Base-by-base conservation (phyloP, 2,113 vertebrate genomes). In the Tor tambroides region DNA sequence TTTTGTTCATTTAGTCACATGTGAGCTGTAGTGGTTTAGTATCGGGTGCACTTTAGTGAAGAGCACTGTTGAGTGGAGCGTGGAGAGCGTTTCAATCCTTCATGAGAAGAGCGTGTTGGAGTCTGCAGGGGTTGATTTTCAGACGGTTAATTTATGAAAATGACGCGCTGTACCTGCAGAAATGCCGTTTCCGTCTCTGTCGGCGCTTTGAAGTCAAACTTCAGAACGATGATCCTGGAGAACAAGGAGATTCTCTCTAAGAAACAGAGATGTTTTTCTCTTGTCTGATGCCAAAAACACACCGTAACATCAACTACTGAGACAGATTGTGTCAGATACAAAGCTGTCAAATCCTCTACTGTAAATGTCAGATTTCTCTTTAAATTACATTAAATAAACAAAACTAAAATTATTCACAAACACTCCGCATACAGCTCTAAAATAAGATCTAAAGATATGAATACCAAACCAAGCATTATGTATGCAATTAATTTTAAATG, bases 111-210 rank as follows among this genome's bases (percentile, higher is more conserved):
- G 14, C 14, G 49, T 17, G 14, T 51, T 15, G 1, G 49, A 49
- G 46, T 54, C 49, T 75, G 49, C 28, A 82, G 28, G 14, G 59
- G 2, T 35, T 5, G 26, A 74, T 84, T 4, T 54, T 41, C 49
- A 75, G 32, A 87, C 88, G 90, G 91, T 91, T 93, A 87, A 92
- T 94, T 93, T 93, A 91, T 89, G 41, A 76, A 86, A 92, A 93
- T 85, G 89, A 90, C 89, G 79, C 88, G 83, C 88, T 91, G 90
- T 91, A 81, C 85, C 88, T 84, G 81, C 89, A 30, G 26, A 56
- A 56, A 23, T 19, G 2, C 54, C 6, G 21, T 59, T 11, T 46
- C 43, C 0, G 43, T 46, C 46, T 59, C 54, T 17, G 49, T 51
- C 2, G 17, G 49, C 17, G 49, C 49, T 51, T 51, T 51, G 49